Conservation (phyloP, 2,888 invertebrate species). For the Odontocerum albicorne region DNA sequence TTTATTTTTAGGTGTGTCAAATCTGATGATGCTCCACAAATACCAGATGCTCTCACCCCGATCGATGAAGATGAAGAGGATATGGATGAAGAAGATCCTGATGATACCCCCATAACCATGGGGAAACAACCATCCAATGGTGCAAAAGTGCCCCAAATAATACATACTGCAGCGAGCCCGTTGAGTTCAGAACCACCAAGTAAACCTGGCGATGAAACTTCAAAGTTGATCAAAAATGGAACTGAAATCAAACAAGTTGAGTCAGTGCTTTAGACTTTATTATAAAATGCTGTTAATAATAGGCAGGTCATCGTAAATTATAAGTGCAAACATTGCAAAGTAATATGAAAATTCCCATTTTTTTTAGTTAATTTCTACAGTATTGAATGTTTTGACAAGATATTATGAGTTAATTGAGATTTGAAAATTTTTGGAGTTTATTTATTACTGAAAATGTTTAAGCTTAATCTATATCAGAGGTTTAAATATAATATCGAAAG, state of each 20-base stretch:
- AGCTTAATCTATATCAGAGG: too few species aligned
- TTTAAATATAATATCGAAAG: too few species aligned
- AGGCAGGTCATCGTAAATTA: too few species aligned
- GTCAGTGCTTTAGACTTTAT: constrained; percentile 63
- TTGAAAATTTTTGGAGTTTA: too few species aligned
- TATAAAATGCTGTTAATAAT: not conserved
- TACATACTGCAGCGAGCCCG: constrained; percentile 75
- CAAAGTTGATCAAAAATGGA: constrained; percentile 35
- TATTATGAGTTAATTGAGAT: too few species aligned
- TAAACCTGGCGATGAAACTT: constrained; percentile 32
- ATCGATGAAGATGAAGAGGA: constrained; percentile 80
- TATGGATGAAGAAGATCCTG: constrained; percentile 70
- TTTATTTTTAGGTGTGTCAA: constrained; percentile 41
- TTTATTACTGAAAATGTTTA: too few species aligned
- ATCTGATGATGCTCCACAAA: constrained; percentile 63
- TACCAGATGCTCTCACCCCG: constrained; percentile 58
- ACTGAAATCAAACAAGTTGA: constrained; percentile 69
- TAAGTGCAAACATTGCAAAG: too few species aligned
- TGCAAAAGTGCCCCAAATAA: constrained; percentile 66
- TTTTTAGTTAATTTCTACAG: too few species aligned
- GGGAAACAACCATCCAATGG: constrained; percentile 43
- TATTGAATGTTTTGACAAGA: too few species aligned
- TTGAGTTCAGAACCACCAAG: constrained; percentile 51
- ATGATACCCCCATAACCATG: constrained; percentile 71
- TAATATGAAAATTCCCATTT: too few species aligned